phyloP scores from a whole-genome alignment of 2,113 vertebrate genomes.

The Synodontis membranacea region DNA sequence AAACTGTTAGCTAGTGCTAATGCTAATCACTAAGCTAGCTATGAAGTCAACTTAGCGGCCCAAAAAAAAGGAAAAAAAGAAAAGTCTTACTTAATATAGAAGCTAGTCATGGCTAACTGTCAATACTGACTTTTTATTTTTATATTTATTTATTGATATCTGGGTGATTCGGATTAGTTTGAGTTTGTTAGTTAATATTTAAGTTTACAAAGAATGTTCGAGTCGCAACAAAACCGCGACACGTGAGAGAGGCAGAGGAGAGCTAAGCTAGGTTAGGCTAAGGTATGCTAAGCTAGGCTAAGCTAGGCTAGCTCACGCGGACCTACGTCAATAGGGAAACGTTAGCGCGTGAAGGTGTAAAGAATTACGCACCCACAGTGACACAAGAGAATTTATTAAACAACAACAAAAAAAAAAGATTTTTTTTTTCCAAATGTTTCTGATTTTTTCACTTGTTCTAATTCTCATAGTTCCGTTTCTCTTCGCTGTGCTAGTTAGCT shows the following conservation, averaged over 20 bases:
- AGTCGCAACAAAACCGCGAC: background rate
- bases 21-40: background rate
- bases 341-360: too few species aligned
- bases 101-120: background rate
- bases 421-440: too few species aligned
- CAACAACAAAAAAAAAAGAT: too few species aligned
- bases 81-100: too few species aligned
- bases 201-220: background rate
- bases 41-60: background rate
- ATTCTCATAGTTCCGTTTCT: too few species aligned
- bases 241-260: slow-evolving; percentile 42
- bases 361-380: too few species aligned
- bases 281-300: background rate
- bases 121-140: background rate
- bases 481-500: background rate
- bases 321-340: background rate
- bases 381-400: too few species aligned
- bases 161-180: fast-evolving
- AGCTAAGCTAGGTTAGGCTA: background rate
- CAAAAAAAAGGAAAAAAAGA: too few species aligned
- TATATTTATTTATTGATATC: too few species aligned
- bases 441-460: background rate
- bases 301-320: slow-evolving; percentile 6
- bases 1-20: background rate
- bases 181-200: fast-evolving